A percentile compares a stretch with the other conserved stretches of the same genome.
These are phyloP conservation scores for Eurystomus gularis DNA, from an alignment of 2,113 vertebrate species.

Conservation along the genomic window DNA sequence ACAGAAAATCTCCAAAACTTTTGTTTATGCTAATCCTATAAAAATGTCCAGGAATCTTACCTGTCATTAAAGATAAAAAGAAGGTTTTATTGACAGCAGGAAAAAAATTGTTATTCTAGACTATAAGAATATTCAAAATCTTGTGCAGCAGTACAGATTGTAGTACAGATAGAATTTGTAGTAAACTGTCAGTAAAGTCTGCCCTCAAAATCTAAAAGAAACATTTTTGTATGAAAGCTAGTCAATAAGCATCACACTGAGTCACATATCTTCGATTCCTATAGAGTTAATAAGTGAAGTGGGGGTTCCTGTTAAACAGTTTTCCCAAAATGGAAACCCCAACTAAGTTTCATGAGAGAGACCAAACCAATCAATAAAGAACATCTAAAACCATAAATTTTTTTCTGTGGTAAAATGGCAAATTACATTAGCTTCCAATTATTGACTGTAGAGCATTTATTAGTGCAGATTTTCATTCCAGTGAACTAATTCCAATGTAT, in stretches of 20 bases:
- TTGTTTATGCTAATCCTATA: not conserved
- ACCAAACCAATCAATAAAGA: not conserved
- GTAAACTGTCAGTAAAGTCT: not conserved
- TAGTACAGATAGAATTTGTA: not conserved
- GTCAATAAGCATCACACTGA: not conserved
- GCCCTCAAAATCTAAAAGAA: not conserved
- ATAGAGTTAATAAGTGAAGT: not conserved
- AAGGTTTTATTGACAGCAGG: not conserved
- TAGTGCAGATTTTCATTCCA: not conserved
- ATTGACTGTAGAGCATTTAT: not conserved
- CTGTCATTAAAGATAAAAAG: not conserved
- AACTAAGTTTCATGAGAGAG: not conserved
- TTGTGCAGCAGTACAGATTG: not conserved
- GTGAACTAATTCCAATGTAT: not conserved
- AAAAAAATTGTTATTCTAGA: not conserved
- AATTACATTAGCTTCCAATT: not conserved
- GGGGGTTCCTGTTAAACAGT: not conserved
- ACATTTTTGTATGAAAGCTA: not conserved
- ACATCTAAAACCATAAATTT: not conserved
- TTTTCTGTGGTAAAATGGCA: not conserved
- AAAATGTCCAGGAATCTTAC: not conserved
- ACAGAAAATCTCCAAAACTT: not conserved
- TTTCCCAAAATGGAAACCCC: not conserved
- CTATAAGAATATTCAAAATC: not conserved
- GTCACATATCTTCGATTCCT: not conserved